Evolutionary conservation across 2,113 vertebrate genomes (phyloP).

Genomic region (Gobiocypris rarus): DNA sequence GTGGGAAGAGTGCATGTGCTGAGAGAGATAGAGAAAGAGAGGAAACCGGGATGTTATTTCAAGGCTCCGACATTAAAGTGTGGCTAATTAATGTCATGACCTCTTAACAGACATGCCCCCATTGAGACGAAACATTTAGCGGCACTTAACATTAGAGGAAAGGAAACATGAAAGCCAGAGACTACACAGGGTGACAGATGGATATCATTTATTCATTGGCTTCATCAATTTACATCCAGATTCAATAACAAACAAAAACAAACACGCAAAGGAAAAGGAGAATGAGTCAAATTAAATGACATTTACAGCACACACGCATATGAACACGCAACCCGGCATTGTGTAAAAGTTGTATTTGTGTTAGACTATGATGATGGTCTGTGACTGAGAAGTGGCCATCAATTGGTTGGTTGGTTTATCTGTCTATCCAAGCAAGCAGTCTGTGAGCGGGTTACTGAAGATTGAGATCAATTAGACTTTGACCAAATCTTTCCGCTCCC

Average conservation of each 20-base stretch:
- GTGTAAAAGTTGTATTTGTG: slow-evolving; percentile 43
- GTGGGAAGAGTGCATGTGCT: slow-evolving; percentile 38
- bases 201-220: slow-evolving; percentile 69
- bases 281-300: slow-evolving; percentile 65
- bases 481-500: slow-evolving; percentile 98
- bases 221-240: slow-evolving; percentile 67
- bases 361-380: background rate
- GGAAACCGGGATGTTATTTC: slow-evolving; percentile 44
- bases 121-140: slow-evolving; percentile 77
- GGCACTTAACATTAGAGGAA: slow-evolving; percentile 62
- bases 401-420: slow-evolving; percentile 48
- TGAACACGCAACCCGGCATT: slow-evolving; percentile 43
- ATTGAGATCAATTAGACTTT: slow-evolving; percentile 88
- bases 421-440: slow-evolving; percentile 45
- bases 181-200: slow-evolving; percentile 54
- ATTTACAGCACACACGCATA: slow-evolving; percentile 55
- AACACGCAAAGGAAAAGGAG: slow-evolving; percentile 59
- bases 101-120: slow-evolving; percentile 71
- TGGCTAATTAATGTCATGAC: slow-evolving; percentile 78
- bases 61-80: slow-evolving; percentile 46
- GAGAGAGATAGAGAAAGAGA: slow-evolving; percentile 20
- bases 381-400: slow-evolving; percentile 34
- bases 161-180: slow-evolving; percentile 52
- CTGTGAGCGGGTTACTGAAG: slow-evolving; percentile 45
- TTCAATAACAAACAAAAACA: slow-evolving; percentile 68